Percentiles rank a stretch among this genome's conserved stretches.
phyloP scores from a whole-genome alignment of 2,113 vertebrate species.

The Gadus chalcogrammus region DNA sequence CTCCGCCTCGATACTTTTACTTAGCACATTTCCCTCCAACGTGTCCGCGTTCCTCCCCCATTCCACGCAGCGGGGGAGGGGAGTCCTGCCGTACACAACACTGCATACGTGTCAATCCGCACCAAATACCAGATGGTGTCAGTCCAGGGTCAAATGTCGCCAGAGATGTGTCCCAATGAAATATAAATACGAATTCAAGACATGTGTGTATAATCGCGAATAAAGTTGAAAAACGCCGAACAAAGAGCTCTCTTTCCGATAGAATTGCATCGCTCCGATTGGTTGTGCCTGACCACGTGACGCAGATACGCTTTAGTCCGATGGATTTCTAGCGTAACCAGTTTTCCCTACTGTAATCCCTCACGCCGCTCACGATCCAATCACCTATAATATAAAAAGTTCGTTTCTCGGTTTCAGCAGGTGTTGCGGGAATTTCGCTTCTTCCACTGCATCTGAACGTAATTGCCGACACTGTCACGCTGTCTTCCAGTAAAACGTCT shows the following conservation, averaged over 20 bases:
- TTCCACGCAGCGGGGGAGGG: constrained; percentile 62
- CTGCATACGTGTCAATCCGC: constrained; percentile 46
- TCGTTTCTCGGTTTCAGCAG: neutral
- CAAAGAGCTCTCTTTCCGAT: constrained; percentile 59
- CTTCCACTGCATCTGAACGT: neutral
- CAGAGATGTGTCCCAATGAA: too few species aligned
- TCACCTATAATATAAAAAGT: too few species aligned
- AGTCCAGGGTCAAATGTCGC: too few species aligned
- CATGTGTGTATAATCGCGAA: neutral
- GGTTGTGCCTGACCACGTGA: constrained; percentile 61
- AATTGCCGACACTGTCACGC: neutral
- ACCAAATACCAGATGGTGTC: too few species aligned
- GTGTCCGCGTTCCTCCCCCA: constrained; percentile 74
- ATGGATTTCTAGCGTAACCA: neutral
- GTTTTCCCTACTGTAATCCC: neutral
- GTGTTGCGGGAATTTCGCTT: neutral
- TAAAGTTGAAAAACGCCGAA: constrained; percentile 31
- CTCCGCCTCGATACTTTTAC: constrained; percentile 67
- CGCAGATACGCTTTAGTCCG: neutral
- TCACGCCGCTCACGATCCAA: too few species aligned
- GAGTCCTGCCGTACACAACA: constrained; percentile 62
- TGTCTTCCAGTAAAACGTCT: neutral
- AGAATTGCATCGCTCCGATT: constrained; percentile 51
- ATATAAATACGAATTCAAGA: neutral
- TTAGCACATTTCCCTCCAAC: constrained; percentile 74